These are phyloP conservation scores for Cyprinus carpio DNA, from an alignment of 2,113 vertebrate genomes.

Conservation along the genomic window DNA sequence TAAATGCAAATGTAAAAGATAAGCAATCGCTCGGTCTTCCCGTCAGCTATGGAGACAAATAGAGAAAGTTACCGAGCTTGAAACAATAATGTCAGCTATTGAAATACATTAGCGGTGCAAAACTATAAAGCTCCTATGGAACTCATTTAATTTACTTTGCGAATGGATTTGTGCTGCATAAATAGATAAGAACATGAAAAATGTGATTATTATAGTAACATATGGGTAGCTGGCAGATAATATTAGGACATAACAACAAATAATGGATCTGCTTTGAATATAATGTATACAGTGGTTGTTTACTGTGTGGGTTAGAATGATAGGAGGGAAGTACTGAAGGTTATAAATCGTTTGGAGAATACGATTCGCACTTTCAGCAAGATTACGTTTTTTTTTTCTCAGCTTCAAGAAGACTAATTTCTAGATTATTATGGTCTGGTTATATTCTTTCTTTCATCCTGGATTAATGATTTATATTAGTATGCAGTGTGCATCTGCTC, in stretches of 20 bases:
- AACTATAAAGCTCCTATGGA: constrained; percentile 51
- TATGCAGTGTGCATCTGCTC: constrained; percentile 47
- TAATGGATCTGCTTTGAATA: constrained; percentile 4
- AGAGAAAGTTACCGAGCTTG: constrained; percentile 70
- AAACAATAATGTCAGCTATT: constrained; percentile 69
- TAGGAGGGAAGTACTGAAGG: background rate
- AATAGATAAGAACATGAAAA: constrained; percentile 35
- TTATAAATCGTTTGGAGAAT: constrained; percentile 19
- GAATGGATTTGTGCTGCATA: background rate
- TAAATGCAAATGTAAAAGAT: constrained; percentile 77
- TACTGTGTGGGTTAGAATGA: constrained; percentile 2
- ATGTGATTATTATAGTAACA: background rate
- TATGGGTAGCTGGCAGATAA: constrained; percentile 19
- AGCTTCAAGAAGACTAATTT: constrained; percentile 40
- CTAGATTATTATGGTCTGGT: constrained; percentile 16
- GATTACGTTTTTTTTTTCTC: constrained; percentile 2
- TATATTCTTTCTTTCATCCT: constrained; percentile 46
- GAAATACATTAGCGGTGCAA: constrained; percentile 59
- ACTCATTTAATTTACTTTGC: constrained; percentile 53
- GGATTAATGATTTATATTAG: constrained; percentile 44
- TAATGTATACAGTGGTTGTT: constrained; percentile 8
- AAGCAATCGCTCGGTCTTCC: constrained; percentile 73
- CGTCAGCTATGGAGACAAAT: constrained; percentile 70
- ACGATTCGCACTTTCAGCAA: constrained; percentile 2
- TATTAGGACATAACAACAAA: constrained; percentile 13